A percentile compares a stretch with the other conserved stretches of the same genome.
Evolutionary conservation across 1,140 invertebrate species (phyloP).

Genomic region (Eupristina koningsbergeri): DNA sequence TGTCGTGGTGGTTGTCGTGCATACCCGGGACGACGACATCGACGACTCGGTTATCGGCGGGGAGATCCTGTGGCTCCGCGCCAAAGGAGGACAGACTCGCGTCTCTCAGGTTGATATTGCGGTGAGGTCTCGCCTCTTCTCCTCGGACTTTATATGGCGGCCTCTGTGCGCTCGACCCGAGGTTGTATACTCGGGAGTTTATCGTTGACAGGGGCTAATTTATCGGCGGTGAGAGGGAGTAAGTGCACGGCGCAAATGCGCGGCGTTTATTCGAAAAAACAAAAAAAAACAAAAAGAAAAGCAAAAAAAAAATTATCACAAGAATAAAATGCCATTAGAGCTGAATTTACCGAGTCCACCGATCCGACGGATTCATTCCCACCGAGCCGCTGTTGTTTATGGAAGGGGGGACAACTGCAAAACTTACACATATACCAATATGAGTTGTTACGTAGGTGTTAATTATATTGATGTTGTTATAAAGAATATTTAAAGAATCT

Average conservation of each 20-base stretch:
- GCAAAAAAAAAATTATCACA: background rate
- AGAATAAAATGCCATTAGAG: conserved; percentile 28
- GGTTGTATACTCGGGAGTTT: conserved; percentile 40
- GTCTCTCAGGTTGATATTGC: conserved; percentile 39
- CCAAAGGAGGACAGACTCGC: conserved; percentile 10
- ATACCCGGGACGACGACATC: no score
- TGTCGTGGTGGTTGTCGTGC: no score
- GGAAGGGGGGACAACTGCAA: no score
- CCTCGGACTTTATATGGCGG: conserved; percentile 17
- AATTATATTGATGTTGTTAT: background rate
- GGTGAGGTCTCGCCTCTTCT: no score
- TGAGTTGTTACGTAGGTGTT: background rate
- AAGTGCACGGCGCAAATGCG: background rate
- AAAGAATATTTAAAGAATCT: background rate
- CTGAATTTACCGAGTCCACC: conserved; percentile 34
- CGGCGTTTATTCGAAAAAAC: background rate
- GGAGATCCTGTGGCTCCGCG: background rate
- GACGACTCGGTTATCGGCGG: conserved; percentile 15
- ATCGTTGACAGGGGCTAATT: conserved; percentile 36
- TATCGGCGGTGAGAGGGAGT: conserved; percentile 15
- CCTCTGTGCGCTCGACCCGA: background rate
- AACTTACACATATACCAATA: background rate
- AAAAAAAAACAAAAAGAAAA: no score
- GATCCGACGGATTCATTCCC: background rate
- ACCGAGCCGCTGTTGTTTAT: no score